These are phyloP conservation scores for Okapia johnstoni DNA, from an alignment of 2,113 vertebrate species.

Conservation along the genomic window DNA sequence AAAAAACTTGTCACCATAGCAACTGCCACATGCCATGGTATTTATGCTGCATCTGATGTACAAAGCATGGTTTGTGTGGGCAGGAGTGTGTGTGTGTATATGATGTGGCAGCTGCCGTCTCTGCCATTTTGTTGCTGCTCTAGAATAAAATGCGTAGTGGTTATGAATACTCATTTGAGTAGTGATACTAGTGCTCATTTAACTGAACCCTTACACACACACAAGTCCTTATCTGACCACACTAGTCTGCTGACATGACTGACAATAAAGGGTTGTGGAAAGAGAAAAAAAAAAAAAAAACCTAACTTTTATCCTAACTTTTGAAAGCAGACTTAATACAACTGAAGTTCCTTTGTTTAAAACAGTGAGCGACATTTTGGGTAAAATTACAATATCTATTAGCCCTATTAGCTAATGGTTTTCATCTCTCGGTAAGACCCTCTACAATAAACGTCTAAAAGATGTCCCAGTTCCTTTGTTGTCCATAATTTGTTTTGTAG, in stretches of 20 bases:
- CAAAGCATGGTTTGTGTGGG: slow-evolving; percentile 87
- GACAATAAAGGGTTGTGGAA: slow-evolving; percentile 60
- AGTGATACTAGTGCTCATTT: slow-evolving; percentile 77
- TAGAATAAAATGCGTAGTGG: slow-evolving; percentile 83
- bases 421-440: not conserved
- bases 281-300: slow-evolving; percentile 6
- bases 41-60: slow-evolving; percentile 88
- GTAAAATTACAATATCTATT: not conserved
- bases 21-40: slow-evolving; percentile 87
- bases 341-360: slow-evolving; percentile 29
- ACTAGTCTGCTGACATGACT: slow-evolving; percentile 54
- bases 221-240: slow-evolving; percentile 66
- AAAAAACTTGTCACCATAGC: slow-evolving; percentile 83
- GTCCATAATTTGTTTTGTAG: not conserved
- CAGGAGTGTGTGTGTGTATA: slow-evolving; percentile 87
- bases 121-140: slow-evolving; percentile 87
- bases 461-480: not conserved
- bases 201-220: slow-evolving; percentile 70
- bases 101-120: slow-evolving; percentile 87
- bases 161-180: slow-evolving; percentile 85
- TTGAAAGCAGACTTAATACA: slow-evolving; percentile 22
- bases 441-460: slow-evolving; percentile 20
- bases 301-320: slow-evolving; percentile 40
- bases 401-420: not conserved
- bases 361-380: not conserved